Evolutionary conservation across 1,140 invertebrate genomes (phyloP), one percentile per base, ranked within the genome.

Genomic region (Sitodiplosis mosellana): DNA sequence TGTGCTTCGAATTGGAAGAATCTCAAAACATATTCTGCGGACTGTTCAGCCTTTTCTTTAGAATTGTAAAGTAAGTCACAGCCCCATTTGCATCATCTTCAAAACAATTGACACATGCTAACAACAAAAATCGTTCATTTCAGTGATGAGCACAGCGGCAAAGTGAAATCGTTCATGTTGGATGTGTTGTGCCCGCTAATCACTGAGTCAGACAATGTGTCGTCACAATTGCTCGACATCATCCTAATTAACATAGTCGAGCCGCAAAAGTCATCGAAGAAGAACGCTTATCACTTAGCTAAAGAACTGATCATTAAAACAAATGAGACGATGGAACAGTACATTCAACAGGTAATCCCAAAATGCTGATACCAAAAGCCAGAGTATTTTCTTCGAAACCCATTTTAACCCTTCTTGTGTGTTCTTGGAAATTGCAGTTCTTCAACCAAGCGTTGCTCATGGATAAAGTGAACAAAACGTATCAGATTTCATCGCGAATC

Each of bases 1-100:
- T 98, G 81, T 97, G 93, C 66, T 92, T 97, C 63, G 93, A 98
- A 63, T 66, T 97, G 36, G 92, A 97, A 65, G 91, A 96, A 64
- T 94, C 86, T 56, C 89, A 96, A 67, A 88, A 94, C 66, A 95
- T 97, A 56, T 94, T 97, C 63, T 91, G 88, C 59, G 79, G 81
- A 37, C 71, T 98, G 1, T 96, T 96, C 67, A 81, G 82, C 44
- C 74, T 95, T n/a, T 93, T 97, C 76, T 96, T 97, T 63, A 86
- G 81, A 65, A 92, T 94, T 65, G 85, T 95, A 55, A 95, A 91
- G 87, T 93, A 67, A 80, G 17, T 12, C 8, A 40, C 27, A 10
- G 27, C 3, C 27, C n/a, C n/a, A n/a, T n/a, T n/a, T n/a, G n/a
- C n/a, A n/a, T n/a, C n/a, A n/a, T n/a, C n/a, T n/a, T n/a, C n/a